Conservation (phyloP, 1,140 invertebrate genomes). For the Cryptotermes secundus region DNA sequence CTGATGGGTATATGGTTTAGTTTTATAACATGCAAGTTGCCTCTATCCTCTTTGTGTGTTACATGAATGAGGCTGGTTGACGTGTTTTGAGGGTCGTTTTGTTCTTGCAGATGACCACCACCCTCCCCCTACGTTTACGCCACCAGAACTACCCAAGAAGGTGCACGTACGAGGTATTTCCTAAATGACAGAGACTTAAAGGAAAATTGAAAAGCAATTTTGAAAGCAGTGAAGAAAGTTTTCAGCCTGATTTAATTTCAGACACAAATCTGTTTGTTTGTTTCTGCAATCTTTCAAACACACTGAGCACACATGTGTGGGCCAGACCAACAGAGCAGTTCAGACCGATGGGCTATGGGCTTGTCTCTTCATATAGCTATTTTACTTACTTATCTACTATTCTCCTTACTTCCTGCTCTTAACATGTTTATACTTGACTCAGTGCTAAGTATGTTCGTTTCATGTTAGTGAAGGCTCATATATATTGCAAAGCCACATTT, state of each 20-base stretch:
- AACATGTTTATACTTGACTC: not conserved
- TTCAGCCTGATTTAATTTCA: constrained; percentile 17
- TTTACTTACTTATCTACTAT: not conserved
- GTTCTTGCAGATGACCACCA: constrained; percentile 86
- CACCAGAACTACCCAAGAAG: constrained; percentile 95
- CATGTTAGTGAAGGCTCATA: not conserved
- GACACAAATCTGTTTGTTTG: constrained; percentile 10
- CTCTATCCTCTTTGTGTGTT: not conserved
- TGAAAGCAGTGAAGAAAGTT: constrained; percentile 14
- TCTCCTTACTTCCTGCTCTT: not conserved
- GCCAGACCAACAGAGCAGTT: not conserved
- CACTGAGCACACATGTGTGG: constrained; percentile 8
- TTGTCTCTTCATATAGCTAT: not conserved
- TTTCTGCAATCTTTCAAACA: constrained; percentile 13
- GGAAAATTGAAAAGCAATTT: constrained; percentile 8
- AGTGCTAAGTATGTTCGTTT: not conserved
- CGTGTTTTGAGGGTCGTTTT: constrained; percentile 64
- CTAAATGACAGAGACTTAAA: constrained; percentile 19
- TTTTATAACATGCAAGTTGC: not conserved
- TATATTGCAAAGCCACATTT: too few relatives aligned
- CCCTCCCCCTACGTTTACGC: constrained; percentile 91
- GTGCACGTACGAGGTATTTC: constrained; percentile 88
- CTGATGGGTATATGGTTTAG: not conserved
- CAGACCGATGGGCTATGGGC: not conserved
- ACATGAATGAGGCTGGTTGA: constrained; percentile 46